Base-by-base conservation (phyloP, 2,797 vertebrate genomes). In the Lacerta bilineata region DNA sequence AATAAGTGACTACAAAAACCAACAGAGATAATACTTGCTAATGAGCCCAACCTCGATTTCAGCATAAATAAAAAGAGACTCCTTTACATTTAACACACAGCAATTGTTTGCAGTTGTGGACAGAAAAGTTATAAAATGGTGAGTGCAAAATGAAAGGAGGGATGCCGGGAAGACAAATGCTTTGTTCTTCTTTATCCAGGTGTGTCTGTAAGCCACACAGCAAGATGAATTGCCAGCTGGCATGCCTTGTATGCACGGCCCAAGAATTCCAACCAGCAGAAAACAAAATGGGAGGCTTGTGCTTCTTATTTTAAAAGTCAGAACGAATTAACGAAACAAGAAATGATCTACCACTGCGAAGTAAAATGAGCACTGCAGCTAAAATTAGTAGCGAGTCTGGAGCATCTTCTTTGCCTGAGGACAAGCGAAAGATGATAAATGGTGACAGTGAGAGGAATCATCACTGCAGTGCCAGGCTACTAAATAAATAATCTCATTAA, bases 401-500 rank as follows among this genome's bases (percentile, higher is more conserved):
- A 94, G 87, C 83, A 87, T 93, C 88, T 71, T 95, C 66, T 93
- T 94, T 85, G 94, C 94, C 92, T 86, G 64, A 95, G 93, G 94
- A 91, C 92, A 59, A 94, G 64, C 93, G 83, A 87, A 84, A 95
- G 93, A 93, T 93, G 92, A 95, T 92, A 86, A 87, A 93, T 94
- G 87, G 86, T 89, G 50, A 78, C 80, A 92, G 93, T 91, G 85
- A 91, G 88, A 93, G 88, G 88, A 94, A 93, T 87, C 84, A 91
- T 43, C 86, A 90, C 89, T 91, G 91, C 36, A 39, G 0, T 93
- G 90, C 83, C 83, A 64, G 87, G 87, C 91, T 90, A 87, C 91
- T 94, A 93, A 95, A 85, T 90, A 93, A 92, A 90, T 89, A 91
- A 94, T 92, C 90, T 92, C 89, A 94, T 96, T 94, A 93, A 94